Conservation (phyloP, 2,888 invertebrate genomes). For the Physocephala rufipes region DNA sequence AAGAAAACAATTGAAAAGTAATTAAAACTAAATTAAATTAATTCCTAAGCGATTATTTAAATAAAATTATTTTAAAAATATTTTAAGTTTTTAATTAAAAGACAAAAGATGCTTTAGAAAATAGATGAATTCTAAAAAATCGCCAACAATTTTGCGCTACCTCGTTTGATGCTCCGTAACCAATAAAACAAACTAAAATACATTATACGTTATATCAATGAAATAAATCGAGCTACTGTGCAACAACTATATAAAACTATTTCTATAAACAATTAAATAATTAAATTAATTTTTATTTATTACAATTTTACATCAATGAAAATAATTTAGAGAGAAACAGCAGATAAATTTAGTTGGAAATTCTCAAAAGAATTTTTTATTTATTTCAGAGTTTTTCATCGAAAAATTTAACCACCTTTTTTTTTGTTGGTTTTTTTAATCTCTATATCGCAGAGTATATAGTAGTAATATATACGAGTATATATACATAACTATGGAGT, state of each 20-base stretch:
- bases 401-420: conserved; percentile 10
- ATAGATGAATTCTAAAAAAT: too few relatives aligned
- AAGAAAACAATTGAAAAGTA: too few relatives aligned
- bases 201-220: not conserved
- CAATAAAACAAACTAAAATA: too few relatives aligned
- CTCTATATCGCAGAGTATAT: conserved; percentile 36
- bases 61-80: too few relatives aligned
- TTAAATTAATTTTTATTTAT: not conserved
- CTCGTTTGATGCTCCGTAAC: not conserved
- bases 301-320: conserved; percentile 15
- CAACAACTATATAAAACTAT: conserved; percentile 14
- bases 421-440: too few relatives aligned
- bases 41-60: too few relatives aligned
- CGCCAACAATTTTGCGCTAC: too few relatives aligned
- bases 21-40: too few relatives aligned
- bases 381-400: conserved; percentile 39
- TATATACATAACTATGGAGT: conserved; percentile 36
- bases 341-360: not conserved
- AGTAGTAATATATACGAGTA: conserved; percentile 28
- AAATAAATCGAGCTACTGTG: not conserved
- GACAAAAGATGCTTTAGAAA: too few relatives aligned
- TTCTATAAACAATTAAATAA: not conserved
- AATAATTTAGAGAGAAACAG: conserved; percentile 1
- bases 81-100: too few relatives aligned
- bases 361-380: conserved; percentile 38